Base-by-base conservation (phyloP, 2,113 vertebrate genomes). In the Egretta garzetta region DNA sequence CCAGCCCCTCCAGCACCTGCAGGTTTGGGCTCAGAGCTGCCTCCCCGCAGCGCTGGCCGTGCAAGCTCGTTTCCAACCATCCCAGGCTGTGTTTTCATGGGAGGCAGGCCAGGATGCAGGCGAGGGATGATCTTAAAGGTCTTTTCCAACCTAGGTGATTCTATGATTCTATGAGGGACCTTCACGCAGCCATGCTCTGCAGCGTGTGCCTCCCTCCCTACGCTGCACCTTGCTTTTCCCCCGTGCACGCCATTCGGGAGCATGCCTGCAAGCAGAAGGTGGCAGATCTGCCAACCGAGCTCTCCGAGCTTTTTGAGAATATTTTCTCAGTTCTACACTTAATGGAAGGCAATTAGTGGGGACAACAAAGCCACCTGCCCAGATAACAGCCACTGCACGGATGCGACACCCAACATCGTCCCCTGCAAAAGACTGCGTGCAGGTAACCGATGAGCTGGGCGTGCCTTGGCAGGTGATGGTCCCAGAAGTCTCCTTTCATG, bases 191-290 rank as follows among this genome's bases (percentile, higher is more conserved):
- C 5, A 1, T 11, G 27, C 43, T 56, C 12, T 28, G 63, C 52
- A 13, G 45, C 20, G 8, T 3, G 13, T 17, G 41, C 32, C 63
- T 60, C 49, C 35, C 37, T 52, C 56, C 23, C 22, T 6, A 26
- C 21, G 24, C 3, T 20, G 27, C 7, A 37, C n/a, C 50, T 28
- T 14, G 52, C 21, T 77, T 39, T 60, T 41, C 4, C 18, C 18
- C 41, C 67, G 0, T 14, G 59, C 16, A 8, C 33, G 4, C 1
- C 0, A 1, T 14, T 18, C 2, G 1, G 55, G 39, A 53, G 4
- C 12, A 1, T 5, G 7, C 49, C 24, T 27, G 35, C 26, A 50
- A 71, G 64, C 56, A 14, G 71, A 8, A 50, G 41, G 10, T 0
- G 8, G 39, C 23, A 39, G 62, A 13, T 33, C 73, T 24, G 66